Evolutionary conservation across 1,140 invertebrate species (phyloP), one percentile per base, ranked within the genome.

Genomic region (Ceratitis capitata): DNA sequence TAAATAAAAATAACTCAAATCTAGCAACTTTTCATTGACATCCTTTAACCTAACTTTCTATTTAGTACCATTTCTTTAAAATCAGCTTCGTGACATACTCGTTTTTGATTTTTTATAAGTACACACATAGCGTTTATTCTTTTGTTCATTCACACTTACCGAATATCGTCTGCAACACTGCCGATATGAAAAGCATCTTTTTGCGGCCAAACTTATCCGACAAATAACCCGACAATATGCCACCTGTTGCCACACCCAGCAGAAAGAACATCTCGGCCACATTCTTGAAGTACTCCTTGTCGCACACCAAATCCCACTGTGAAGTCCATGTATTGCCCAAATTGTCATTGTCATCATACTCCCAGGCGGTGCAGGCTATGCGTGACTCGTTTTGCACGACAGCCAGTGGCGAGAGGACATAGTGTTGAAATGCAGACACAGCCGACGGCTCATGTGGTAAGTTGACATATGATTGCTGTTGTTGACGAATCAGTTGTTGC

Each of bases 151-250:
- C 26, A 42, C 61, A 87, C 88, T 91, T 89, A 93, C 95, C 94
- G 35, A 94, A 92, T 74, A 93, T 92, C 82, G 95, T 93, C 91
- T 97, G 96, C 10, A 96, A 91, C 58, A 95, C 87, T 69, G 96
- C 92, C 84, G 95, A 94, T 42, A 94, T 91, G 91, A 97, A 94
- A 74, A 97, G 91, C 53, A 96, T 95, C 69, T 92, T 93, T 92
- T 97, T 97, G 85, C 96, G 93, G 9, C 96, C 96, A 88, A 95
- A 96, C 90, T 93, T 95, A 90, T 96, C 95, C n/a, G 95, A 95
- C 69, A 96, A 93, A 88, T 95, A 94, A 29, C 95, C 95, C 53
- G 94, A 95, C 3, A 95, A 93, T 12, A 96, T 93, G 53, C 95
- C 95, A 86, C 95, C 95, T 82, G 95, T 90, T 82, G 95, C 95